These are phyloP conservation scores for Lepidochitona cinerea DNA, from an alignment of 2,888 invertebrate species.

Conservation along the genomic window DNA sequence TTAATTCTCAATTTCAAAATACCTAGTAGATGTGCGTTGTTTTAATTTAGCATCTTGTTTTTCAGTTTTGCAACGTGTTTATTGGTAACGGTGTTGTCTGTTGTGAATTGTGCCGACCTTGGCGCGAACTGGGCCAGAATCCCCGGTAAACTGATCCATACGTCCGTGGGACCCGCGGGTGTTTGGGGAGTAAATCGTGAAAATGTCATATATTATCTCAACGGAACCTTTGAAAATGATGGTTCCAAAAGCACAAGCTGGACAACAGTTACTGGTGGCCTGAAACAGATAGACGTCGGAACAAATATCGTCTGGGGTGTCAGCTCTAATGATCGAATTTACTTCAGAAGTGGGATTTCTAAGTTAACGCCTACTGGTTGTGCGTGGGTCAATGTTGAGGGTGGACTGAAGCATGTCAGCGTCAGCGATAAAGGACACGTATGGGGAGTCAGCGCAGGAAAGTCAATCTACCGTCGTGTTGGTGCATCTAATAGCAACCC, in stretches of 20 bases:
- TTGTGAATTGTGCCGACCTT: too few relatives aligned
- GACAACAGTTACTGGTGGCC: neutral
- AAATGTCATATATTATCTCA: neutral
- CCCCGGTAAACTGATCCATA: neutral
- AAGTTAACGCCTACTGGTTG: neutral
- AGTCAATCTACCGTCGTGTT: neutral
- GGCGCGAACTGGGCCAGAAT: too few relatives aligned
- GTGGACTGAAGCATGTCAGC: neutral
- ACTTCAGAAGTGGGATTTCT: neutral
- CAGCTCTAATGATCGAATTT: neutral
- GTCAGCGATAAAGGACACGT: neutral
- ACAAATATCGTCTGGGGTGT: neutral
- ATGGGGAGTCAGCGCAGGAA: neutral
- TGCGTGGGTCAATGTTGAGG: neutral
- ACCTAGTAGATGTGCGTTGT: too few relatives aligned
- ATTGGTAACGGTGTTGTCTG: too few relatives aligned
- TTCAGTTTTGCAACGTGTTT: too few relatives aligned
- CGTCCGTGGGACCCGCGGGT: neutral
- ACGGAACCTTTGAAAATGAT: neutral
- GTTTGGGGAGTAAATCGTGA: neutral
- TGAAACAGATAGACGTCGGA: neutral
- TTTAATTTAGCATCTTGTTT: too few relatives aligned
- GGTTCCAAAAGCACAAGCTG: neutral
- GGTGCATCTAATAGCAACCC: neutral
- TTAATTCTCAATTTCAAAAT: too few relatives aligned